Conservation (phyloP, 2,113 vertebrate species). For the Mastomys coucha region DNA sequence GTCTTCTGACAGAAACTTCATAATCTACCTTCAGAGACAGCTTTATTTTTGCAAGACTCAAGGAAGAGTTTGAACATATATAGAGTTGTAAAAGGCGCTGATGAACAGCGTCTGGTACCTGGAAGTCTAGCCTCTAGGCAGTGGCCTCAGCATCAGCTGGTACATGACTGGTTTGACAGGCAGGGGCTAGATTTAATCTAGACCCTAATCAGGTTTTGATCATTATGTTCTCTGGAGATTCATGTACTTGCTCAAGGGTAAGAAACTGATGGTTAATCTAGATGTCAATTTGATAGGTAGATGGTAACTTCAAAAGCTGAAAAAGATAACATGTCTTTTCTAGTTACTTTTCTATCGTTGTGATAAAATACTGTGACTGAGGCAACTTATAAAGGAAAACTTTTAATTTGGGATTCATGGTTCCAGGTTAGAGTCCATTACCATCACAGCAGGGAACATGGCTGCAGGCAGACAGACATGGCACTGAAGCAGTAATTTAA, state of each 20-base stretch:
- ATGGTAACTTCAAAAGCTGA: neutral
- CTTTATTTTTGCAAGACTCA: slow-evolving; percentile 35
- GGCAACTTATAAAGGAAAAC: no score
- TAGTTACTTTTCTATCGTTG: neutral
- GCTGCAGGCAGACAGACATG: neutral
- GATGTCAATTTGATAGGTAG: neutral
- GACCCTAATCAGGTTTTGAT: neutral
- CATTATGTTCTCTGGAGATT: neutral
- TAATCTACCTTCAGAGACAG: neutral
- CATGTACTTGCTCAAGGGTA: neutral
- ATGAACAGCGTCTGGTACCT: neutral
- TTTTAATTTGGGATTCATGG: neutral
- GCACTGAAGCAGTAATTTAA: neutral
- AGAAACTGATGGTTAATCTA: neutral
- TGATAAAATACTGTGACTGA: neutral
- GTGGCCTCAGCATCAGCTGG: no score
- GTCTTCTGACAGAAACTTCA: slow-evolving; percentile 34
- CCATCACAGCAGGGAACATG: neutral
- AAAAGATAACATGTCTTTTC: neutral
- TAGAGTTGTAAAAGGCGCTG: neutral
- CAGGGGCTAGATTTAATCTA: neutral
- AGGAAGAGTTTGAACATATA: neutral
- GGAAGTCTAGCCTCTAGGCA: neutral
- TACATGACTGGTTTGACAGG: neutral
- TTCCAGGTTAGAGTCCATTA: neutral